Conservation (phyloP, 2,888 invertebrate genomes). For the Helicoverpa assulta region DNA sequence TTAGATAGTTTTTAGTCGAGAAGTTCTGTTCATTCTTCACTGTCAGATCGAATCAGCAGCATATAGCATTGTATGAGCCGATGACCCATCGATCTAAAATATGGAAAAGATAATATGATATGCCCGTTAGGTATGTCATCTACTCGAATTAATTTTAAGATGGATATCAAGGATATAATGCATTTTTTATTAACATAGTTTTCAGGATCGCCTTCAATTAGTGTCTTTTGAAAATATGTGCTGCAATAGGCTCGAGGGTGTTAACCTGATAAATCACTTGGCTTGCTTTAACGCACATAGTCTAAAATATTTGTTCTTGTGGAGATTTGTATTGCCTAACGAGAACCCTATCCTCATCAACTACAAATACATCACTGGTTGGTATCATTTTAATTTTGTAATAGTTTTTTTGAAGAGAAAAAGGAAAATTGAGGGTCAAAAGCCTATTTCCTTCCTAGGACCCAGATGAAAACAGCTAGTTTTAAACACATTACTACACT, state of each 20-base stretch:
- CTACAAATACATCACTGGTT: constrained; percentile 82
- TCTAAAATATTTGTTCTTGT: constrained; percentile 84
- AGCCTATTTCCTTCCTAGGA: too few species aligned
- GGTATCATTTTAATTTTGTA: constrained; percentile 29
- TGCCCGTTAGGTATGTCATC: too few species aligned
- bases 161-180: background rate
- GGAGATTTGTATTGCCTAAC: constrained; percentile 82
- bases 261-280: constrained; percentile 79
- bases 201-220: constrained; percentile 80
- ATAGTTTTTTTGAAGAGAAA: background rate
- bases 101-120: too few species aligned
- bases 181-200: constrained; percentile 64
- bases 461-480: too few species aligned
- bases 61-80: too few species aligned
- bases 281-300: constrained; percentile 80
- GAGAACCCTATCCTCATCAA: constrained; percentile 84
- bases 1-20: too few species aligned
- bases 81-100: too few species aligned
- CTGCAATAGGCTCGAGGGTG: constrained; percentile 81
- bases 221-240: constrained; percentile 83
- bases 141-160: background rate
- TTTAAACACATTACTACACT: too few species aligned
- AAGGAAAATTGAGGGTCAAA: too few species aligned
- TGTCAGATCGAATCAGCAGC: too few species aligned
- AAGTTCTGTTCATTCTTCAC: too few species aligned